Percentiles rank a stretch among this genome's conserved stretches.
These are phyloP conservation scores for Neosalanx taihuensis DNA, from an alignment of 2,797 vertebrate species.

Conservation along the genomic window DNA sequence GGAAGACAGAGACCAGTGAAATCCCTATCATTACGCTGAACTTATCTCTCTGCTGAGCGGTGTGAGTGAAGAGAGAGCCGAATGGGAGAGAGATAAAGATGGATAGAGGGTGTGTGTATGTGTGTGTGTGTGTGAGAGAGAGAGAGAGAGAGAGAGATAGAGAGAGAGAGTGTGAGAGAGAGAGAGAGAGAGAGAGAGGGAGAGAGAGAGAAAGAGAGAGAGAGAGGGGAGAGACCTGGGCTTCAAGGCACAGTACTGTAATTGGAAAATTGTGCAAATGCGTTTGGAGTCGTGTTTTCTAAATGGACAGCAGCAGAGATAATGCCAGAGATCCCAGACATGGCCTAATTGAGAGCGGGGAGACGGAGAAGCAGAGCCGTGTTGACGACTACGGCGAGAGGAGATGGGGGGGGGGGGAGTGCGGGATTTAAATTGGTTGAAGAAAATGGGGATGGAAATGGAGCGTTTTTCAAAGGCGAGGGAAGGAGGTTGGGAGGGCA, in stretches of 20 bases:
- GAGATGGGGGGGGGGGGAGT: constrained; percentile 43
- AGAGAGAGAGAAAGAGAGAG: constrained; percentile 39
- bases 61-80: background rate
- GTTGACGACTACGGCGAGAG: background rate
- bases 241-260: constrained; percentile 70
- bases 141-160: background rate
- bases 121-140: background rate
- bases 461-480: constrained; percentile 60
- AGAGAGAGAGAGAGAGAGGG: background rate
- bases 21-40: too few relatives aligned
- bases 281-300: constrained; percentile 70
- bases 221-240: constrained; percentile 54
- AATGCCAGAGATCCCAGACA: constrained; percentile 63
- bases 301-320: constrained; percentile 66
- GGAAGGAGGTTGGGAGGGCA: constrained; percentile 22
- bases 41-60: background rate
- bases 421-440: constrained; percentile 66
- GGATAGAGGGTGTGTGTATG: too few relatives aligned
- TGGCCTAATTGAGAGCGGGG: constrained; percentile 67
- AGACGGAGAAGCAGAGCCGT: constrained; percentile 50
- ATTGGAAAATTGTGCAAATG: constrained; percentile 75
- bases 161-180: background rate
- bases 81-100: background rate
- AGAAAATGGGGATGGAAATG: constrained; percentile 65
- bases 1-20: too few relatives aligned